Conservation (phyloP, 2,888 invertebrate genomes). For the Hyppa rectilinea region DNA sequence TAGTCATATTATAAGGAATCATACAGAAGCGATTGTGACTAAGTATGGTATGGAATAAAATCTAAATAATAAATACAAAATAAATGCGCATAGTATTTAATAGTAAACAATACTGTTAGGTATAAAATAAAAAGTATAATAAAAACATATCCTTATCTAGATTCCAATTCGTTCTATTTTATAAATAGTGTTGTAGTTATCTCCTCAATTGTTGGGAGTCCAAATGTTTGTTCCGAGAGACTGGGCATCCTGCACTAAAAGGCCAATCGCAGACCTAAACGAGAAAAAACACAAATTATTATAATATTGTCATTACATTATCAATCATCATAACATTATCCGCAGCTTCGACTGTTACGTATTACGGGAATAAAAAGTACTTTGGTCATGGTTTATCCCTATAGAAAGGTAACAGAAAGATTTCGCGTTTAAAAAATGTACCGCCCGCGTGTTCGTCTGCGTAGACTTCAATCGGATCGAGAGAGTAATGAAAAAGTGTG, state of each 20-base stretch:
- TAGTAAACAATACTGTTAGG: slow-evolving; percentile 46
- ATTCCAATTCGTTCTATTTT: slow-evolving; percentile 18
- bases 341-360: no score
- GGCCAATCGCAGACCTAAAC: slow-evolving; percentile 81
- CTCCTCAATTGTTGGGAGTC: slow-evolving; percentile 27
- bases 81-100: slow-evolving; percentile 41
- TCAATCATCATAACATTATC: no score
- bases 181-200: slow-evolving; percentile 16
- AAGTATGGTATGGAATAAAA: neutral
- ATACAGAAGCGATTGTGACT: neutral
- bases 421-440: no score
- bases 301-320: neutral
- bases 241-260: slow-evolving; percentile 73
- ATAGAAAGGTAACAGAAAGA: no score
- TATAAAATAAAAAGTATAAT: slow-evolving; percentile 42
- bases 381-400: no score
- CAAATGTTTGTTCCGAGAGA: slow-evolving; percentile 70
- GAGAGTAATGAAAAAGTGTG: no score
- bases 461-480: no score
- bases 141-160: slow-evolving; percentile 27
- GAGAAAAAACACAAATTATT: slow-evolving; percentile 16
- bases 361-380: no score
- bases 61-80: slow-evolving; percentile 21
- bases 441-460: no score
- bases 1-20: neutral